phyloP scores from a whole-genome alignment of 2,113 vertebrate genomes.

The Oriolus oriolus region DNA sequence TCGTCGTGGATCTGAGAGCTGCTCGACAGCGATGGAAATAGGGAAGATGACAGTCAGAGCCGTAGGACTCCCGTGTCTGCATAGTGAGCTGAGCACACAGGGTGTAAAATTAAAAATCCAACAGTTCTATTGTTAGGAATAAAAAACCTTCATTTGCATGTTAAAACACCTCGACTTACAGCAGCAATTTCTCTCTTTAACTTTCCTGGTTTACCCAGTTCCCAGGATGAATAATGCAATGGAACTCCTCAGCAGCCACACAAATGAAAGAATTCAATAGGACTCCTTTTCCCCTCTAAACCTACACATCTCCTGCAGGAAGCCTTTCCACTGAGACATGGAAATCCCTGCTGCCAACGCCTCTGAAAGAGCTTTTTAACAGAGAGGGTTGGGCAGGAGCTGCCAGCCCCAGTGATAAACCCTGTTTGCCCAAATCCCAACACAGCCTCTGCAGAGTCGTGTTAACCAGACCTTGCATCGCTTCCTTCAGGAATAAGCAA shows the following conservation, averaged over 20 bases:
- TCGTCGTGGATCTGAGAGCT: neutral
- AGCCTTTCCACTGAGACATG: neutral
- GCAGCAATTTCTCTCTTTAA: neutral
- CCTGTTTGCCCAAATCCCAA: neutral
- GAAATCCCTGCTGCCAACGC: neutral
- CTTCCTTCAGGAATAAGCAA: neutral
- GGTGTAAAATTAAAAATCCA: neutral
- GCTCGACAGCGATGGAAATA: neutral
- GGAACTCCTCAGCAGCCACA: constrained; percentile 16
- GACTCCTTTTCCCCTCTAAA: neutral
- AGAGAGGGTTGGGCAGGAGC: neutral
- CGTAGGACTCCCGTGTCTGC: neutral
- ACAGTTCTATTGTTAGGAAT: neutral
- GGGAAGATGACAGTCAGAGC: neutral
- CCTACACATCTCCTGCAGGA: neutral
- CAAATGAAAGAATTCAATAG: neutral
- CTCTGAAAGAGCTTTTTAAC: neutral
- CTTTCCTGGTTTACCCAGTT: neutral
- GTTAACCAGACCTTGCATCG: neutral
- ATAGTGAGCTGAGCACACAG: neutral
- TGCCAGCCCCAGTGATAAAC: neutral
- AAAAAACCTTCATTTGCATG: neutral
- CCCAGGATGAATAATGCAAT: constrained; percentile 40
- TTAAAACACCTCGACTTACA: neutral
- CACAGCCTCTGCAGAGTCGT: neutral